Evolutionary conservation across 1,140 invertebrate species (phyloP), one percentile per base, ranked within the genome.

Genomic region (Armadillidium nasatum): DNA sequence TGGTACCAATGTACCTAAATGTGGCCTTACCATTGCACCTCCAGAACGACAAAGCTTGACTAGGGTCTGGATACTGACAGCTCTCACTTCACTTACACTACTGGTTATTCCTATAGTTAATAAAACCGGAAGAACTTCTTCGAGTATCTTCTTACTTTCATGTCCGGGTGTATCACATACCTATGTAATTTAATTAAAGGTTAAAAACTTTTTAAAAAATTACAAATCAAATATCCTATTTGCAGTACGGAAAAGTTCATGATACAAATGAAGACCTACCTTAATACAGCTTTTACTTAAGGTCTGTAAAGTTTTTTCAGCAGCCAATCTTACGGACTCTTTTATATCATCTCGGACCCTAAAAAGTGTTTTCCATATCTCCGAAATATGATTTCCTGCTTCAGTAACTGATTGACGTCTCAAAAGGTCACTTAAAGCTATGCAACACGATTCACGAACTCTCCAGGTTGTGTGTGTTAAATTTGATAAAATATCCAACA

Each of bases 261-360:
- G 50, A 68, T 15, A 45, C n/a, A 68, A 6, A 19, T n/a, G 6
- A 23, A 54, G 43, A 33, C 71, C 69, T 70, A 81, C 80, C 76
- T 79, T 81, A 21, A 81, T 81, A 68, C 80, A 81, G 46, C 80
- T 81, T 71, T 81, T 93, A 81, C 92, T 92, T 1, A 97, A 85
- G 69, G 91, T 87, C 81, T 89, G 89, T 4, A 92, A 89, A 0
- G 94, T 92, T 77, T 88, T 88, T 44, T 89, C 90, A 44, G 95
- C 95, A 4, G 92, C 90, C 78, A 89, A 86, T 75, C 95, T 86
- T 0, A 95, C 96, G 23, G 89, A 91, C 83, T 95, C 94, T 83
- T 97, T 95, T 82, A 96, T 93, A 85, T 97, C 95, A 85, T 97
- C 95, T 90, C 95, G 92, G 0, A 97, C 94, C 45, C 93, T 86